phyloP scores from a whole-genome alignment of 1,140 invertebrate genomes.

The Euura lappo region DNA sequence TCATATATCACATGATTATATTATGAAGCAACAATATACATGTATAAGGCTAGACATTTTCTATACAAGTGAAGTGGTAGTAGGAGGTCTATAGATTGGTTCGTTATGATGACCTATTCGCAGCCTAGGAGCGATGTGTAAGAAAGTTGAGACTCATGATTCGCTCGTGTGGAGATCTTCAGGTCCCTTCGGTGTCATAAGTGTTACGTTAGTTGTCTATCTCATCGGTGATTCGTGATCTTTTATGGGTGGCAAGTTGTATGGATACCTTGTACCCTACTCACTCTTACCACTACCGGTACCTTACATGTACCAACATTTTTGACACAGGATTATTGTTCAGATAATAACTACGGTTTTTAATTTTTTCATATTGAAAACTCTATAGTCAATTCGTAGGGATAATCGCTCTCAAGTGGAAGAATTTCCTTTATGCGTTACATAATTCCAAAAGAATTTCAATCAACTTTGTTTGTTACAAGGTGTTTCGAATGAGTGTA shows the following conservation, averaged over 20 bases:
- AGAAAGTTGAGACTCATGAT: background rate
- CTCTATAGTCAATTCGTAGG: no score
- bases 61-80: conserved; percentile 8
- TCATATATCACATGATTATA: conserved; percentile 5
- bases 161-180: background rate
- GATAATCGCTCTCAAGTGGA: no score
- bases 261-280: background rate
- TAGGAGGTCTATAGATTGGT: background rate
- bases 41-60: background rate
- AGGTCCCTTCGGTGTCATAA: background rate
- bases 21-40: conserved; percentile 5
- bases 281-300: no score
- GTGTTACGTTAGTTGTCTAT: background rate
- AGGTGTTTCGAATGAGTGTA: background rate
- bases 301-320: no score
- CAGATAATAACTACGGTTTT: no score
- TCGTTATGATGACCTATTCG: background rate
- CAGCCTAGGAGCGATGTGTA: conserved; percentile 8
- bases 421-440: no score
- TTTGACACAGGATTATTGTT: no score
- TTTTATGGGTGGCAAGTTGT: background rate
- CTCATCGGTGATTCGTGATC: background rate
- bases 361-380: no score
- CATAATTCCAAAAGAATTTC: background rate
- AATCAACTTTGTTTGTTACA: background rate